Base-by-base conservation (phyloP, 2,797 vertebrate genomes). In the Cryptoblepharus egeriae region DNA sequence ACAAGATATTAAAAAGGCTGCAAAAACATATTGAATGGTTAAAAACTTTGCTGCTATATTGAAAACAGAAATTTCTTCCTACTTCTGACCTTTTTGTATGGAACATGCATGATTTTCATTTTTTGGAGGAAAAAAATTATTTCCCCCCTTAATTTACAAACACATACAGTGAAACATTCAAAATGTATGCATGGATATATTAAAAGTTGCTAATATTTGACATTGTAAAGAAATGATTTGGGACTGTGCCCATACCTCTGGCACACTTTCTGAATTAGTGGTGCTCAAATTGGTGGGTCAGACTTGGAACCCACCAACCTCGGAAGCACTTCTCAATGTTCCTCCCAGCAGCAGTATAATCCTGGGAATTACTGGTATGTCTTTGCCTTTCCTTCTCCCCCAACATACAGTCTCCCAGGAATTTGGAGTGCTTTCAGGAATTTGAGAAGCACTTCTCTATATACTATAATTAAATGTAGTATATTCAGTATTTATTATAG, bases 11-110 rank as follows among this genome's bases (percentile, higher is more conserved):
- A 80, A 49, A 92, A 71, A 91, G 92, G 91, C 89, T 37, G 80
- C 91, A 90, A 89, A 92, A 91, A 92, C 80, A 82, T 83, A 67
- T 81, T 80, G 90, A 88, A 80, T 75, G 72, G 80, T 91, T 73
- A 32, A 88, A 70, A 67, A 37, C 75, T 20, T 45, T 26, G 77
- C 7, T 16, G 15, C 18, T 22, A 22, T 24, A 28, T 75, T 35
- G 35, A 57, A 26, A 12, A 57, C 32, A 58, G 30, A 22, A 18
- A 10, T 45, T 60, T 35, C n/a, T 52, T 79, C 71, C 8, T 26
- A 18, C 78, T 45, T 45, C 6, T 57, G 28, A 30, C 7, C 61
- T 77, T 45, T 76, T 70, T 63, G 22, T 52, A 63, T 28, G 22
- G 6, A 42, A 12, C 13, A 49, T 67, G 52, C 24, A 67, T 24